Evolutionary conservation across 2,113 vertebrate genomes (phyloP), one percentile per base, ranked within the genome.

Genomic region (Pelusios castaneus): DNA sequence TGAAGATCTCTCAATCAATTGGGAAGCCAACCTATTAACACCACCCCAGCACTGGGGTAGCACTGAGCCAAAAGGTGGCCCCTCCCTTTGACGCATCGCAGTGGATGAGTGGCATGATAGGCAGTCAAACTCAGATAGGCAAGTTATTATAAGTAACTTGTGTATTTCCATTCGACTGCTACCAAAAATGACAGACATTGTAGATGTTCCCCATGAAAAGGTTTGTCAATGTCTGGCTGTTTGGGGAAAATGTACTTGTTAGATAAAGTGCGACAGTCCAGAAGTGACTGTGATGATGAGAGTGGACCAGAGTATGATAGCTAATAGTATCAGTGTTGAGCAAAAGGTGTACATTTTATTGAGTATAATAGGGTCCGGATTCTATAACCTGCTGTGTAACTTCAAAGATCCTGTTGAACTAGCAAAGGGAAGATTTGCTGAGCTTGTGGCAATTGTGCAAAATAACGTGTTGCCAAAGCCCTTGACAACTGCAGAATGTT

Each of bases 261-360:
- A 95, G 95, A 95, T 91, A 19, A 31, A 60, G 56, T 60, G 56
- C 10, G 56, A 8, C 31, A 84, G 93, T 85, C 82, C 95, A 94
- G 87, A 3, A 55, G 92, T 95, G 96, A 89, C 89, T 96, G 94
- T 95, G 63, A 93, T 45, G 94, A 89, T 91, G 92, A 63, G 56
- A 63, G 58, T 1, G 31, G 58, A 17, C 3, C 81, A 91, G 76
- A 22, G 94, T n/a, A 43, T 76, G 29, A n/a, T 63, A 97, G 92
- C 7, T 0, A 91, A 79, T 93, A 86, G 93, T 96, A 94, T 82
- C 95, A 84, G 92, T 95, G 92, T 95, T 95, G 92, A 92, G 96
- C 95, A 96, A 96, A 97, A 97, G 94, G 82, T 97, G 94, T 84
- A 0, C 34, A 51, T 90, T 95, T 96, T 95, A 95, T 94, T 81